Base-by-base conservation (phyloP, 2,113 vertebrate species). In the Blennius ocellaris region DNA sequence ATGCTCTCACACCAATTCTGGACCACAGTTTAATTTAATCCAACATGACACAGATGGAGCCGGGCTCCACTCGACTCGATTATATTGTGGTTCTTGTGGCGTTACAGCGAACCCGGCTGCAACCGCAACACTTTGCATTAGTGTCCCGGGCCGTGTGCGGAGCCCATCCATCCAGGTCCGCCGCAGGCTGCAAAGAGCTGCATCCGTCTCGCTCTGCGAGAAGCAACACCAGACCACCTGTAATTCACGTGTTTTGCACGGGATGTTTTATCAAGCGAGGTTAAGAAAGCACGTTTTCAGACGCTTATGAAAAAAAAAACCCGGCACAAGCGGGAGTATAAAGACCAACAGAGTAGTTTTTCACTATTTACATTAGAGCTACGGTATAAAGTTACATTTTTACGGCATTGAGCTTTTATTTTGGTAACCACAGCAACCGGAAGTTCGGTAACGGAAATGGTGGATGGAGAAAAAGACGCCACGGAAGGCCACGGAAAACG, bases 61-160 rank as follows among this genome's bases (percentile, higher is more conserved):
- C 16, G 21, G 7, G 38, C 30, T 44, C 38, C 12, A 9, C 30
- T 56, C 21, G 16, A 41, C 36, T 58, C 14, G 60, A 69, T 48
- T 37, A 41, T 8, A 30, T 30, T 59, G 53, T 63, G 53, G 48
- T 43, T 68, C 56, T 11, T 40, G 44, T 59, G 21, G 47, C 43
- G 16, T 47, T 37, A 12, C 11, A 41, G 41, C 49, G n/a, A 41
- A 56, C 5, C n/a, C n/a, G 17, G 9, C 16, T 49, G 21, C 43
- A 53, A 48, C 8, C 16, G 51, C 55, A 37, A 44, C 3, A 2
- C 52, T 44, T 64, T 36, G 16, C 15, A 61, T 62, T 61, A 59
- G 50, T 62, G 70, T 70, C 78, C 85, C 82, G 70, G 78, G 83
- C 83, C 82, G 55, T 65, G 74, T 75, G 78, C 40, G 47, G 21